These are phyloP conservation scores for Apodemia mormo DNA, from an alignment of 2,888 invertebrate species.

Conservation along the genomic window DNA sequence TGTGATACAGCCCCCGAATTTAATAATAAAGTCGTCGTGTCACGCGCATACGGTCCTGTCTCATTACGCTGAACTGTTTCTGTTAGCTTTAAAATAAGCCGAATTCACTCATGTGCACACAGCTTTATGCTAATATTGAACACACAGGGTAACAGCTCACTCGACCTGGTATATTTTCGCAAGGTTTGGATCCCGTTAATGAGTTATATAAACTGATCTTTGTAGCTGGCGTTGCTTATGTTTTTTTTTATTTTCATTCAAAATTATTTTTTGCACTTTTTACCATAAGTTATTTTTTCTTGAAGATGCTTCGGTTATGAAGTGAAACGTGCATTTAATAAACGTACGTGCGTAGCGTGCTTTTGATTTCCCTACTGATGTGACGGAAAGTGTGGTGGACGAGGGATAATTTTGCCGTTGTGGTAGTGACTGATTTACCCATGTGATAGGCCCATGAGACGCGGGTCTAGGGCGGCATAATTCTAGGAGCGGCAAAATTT, in stretches of 20 bases:
- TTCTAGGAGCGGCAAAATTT: no score
- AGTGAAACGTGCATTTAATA: no score
- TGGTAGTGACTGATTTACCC: no score
- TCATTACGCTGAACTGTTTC: conserved; percentile 71
- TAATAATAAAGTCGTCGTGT: conserved; percentile 68
- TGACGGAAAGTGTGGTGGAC: no score
- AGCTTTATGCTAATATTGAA: conserved; percentile 43
- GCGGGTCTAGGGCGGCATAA: no score
- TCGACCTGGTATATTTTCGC: conserved; percentile 11
- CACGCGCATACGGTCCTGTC: conserved; percentile 65
- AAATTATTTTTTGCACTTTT: no score
- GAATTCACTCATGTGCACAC: conserved; percentile 46
- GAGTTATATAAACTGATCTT: neutral
- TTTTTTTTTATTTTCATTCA: neutral
- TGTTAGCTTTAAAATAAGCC: conserved; percentile 60
- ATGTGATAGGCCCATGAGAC: no score
- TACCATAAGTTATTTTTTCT: no score
- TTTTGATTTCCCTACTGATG: no score
- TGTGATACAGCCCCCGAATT: conserved; percentile 39
- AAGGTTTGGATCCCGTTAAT: conserved; percentile 3
- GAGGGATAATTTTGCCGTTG: no score
- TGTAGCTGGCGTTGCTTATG: neutral
- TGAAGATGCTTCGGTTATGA: no score
- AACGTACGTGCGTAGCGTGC: no score
- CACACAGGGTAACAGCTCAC: conserved; percentile 18